A percentile compares a stretch with the other conserved stretches of the same genome.
These are phyloP conservation scores for Tiphia femorata DNA, from an alignment of 2,888 invertebrate species.

Conservation along the genomic window DNA sequence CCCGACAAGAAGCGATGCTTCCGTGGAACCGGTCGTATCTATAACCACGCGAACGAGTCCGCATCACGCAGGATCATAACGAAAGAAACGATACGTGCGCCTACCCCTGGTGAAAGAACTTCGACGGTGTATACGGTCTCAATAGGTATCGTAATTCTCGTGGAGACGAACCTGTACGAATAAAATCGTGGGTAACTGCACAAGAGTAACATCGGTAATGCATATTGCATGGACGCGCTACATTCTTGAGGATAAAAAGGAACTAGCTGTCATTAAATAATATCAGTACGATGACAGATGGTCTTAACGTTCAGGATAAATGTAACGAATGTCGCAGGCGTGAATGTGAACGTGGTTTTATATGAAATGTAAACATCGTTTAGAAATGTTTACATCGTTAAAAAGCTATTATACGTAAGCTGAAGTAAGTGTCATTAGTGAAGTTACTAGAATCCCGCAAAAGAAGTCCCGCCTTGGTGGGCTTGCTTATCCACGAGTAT, in stretches of 20 bases:
- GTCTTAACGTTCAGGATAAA: too few species aligned
- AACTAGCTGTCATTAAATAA: too few species aligned
- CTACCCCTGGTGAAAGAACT: conserved; percentile 21
- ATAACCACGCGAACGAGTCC: conserved; percentile 16
- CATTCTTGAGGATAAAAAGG: conserved; percentile 14
- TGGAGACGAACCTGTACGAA: conserved; percentile 13
- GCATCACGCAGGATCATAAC: conserved; percentile 11
- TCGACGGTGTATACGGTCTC: conserved; percentile 10
- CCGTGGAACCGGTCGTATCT: conserved; percentile 31
- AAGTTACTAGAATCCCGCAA: too few species aligned
- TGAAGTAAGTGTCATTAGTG: too few species aligned
- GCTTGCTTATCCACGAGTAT: too few species aligned
- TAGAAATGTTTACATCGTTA: too few species aligned
- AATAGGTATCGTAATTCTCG: conserved; percentile 21
- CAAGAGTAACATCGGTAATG: conserved; percentile 37
- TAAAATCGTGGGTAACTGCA: conserved; percentile 14
- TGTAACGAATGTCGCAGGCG: too few species aligned
- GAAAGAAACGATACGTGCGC: conserved; percentile 25
- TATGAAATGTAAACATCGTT: too few species aligned
- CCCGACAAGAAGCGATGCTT: conserved; percentile 40
- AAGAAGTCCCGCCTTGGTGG: too few species aligned
- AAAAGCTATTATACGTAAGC: too few species aligned
- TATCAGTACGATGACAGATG: too few species aligned
- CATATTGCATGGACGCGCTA: conserved; percentile 23
- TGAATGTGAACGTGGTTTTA: too few species aligned